Conservation (phyloP, 1,140 invertebrate species). For the Eumeta japonica region DNA sequence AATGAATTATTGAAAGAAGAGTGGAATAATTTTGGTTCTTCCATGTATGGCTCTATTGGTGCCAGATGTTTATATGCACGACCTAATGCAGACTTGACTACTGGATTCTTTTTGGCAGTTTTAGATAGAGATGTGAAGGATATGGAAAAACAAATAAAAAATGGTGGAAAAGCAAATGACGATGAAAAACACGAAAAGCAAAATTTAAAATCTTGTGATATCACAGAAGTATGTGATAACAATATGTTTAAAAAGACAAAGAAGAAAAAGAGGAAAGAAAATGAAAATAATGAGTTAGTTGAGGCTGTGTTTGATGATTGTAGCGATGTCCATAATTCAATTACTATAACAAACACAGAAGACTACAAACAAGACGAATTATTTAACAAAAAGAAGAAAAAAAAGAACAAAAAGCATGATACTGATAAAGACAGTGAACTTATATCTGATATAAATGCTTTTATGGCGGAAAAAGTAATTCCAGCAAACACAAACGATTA, state of each 20-base stretch:
- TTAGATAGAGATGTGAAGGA: slow-evolving; percentile 66
- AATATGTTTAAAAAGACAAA: slow-evolving; percentile 6
- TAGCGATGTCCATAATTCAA: too few relatives aligned
- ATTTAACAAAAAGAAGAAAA: slow-evolving; percentile 6
- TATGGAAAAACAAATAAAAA: slow-evolving; percentile 1
- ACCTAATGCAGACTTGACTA: slow-evolving; percentile 75
- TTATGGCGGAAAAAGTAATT: too few relatives aligned
- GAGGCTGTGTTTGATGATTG: slow-evolving; percentile 1
- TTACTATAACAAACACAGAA: too few relatives aligned
- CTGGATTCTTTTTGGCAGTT: slow-evolving; percentile 92
- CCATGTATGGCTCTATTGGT: slow-evolving; percentile 62
- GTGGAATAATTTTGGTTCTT: slow-evolving; percentile 69
- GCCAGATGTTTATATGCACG: slow-evolving; percentile 77
- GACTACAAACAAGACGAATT: too few relatives aligned
- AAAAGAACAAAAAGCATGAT: slow-evolving; percentile 1
- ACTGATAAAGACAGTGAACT: too few relatives aligned
- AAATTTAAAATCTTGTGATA: slow-evolving; percentile 2
- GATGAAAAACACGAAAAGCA: background rate
- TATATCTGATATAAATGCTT: too few relatives aligned
- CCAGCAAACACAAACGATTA: too few relatives aligned
- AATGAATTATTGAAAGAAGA: slow-evolving; percentile 60
- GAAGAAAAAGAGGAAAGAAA: slow-evolving; percentile 13
- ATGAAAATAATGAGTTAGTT: slow-evolving; percentile 8
- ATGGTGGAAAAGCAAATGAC: background rate
- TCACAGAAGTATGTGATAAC: slow-evolving; percentile 1